phyloP scores from a whole-genome alignment of 1,140 invertebrate genomes.

The Wasmannia auropunctata region DNA sequence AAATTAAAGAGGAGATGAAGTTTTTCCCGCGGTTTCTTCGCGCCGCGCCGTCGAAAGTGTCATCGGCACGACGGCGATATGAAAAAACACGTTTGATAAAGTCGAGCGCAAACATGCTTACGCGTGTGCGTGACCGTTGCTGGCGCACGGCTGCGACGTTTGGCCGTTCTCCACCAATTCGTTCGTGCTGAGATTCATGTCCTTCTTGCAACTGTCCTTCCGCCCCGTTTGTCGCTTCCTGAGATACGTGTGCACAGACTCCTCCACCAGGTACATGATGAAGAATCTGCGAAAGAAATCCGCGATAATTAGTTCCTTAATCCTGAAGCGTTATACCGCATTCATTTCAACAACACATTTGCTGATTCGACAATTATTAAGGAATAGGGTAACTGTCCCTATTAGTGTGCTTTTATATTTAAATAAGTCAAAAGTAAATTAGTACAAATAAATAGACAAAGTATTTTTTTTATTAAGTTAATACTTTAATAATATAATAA shows the following conservation, averaged over 20 bases:
- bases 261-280: slow-evolving; percentile 94
- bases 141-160: slow-evolving; percentile 21
- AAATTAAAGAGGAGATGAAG: neutral
- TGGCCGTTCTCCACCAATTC: slow-evolving; percentile 80
- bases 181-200: slow-evolving; percentile 76
- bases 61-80: neutral
- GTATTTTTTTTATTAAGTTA: no score
- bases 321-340: neutral
- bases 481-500: no score
- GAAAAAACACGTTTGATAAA: neutral
- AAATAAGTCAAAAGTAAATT: no score
- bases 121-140: slow-evolving; percentile 70
- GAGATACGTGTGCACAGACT: slow-evolving; percentile 90
- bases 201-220: slow-evolving; percentile 34
- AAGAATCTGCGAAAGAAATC: slow-evolving; percentile 89
- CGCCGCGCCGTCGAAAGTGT: neutral
- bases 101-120: slow-evolving; percentile 54
- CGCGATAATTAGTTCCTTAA: neutral
- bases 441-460: no score
- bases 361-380: neutral
- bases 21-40: neutral
- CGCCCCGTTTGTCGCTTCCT: slow-evolving; percentile 74
- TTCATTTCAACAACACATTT: neutral
- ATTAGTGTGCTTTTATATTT: no score
- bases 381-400: neutral